Evolutionary conservation across 2,113 vertebrate genomes (phyloP).

Genomic region (Dicerorhinus sumatrensis): DNA sequence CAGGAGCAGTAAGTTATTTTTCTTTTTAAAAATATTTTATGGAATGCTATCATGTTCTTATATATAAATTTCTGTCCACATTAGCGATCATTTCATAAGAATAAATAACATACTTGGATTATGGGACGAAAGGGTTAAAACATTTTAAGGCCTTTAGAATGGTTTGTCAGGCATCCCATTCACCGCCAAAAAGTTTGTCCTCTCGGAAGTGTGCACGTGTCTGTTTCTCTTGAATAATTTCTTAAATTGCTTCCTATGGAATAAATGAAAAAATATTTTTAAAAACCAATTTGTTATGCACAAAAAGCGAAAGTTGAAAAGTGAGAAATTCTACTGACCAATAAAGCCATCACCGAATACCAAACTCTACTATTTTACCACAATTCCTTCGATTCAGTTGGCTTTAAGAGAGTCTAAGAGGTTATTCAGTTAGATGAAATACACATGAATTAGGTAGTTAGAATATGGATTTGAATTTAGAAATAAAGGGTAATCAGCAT

Average conservation of each 20-base stretch:
- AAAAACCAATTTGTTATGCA: not conserved
- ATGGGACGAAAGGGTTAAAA: not conserved
- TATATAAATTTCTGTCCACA: not conserved
- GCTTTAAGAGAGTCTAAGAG: not conserved
- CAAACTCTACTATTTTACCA: not conserved
- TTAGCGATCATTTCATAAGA: not conserved
- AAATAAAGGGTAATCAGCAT: no score
- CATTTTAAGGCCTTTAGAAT: not conserved
- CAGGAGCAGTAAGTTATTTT: not conserved
- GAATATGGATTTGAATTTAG: not conserved
- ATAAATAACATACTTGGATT: no score
- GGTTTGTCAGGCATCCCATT: not conserved
- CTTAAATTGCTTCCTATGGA: not conserved
- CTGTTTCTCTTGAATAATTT: not conserved
- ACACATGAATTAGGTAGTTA: not conserved
- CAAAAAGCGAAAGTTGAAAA: not conserved
- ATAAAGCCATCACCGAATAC: rapidly evolving
- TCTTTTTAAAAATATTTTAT: not conserved
- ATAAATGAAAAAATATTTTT: not conserved
- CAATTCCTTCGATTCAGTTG: rapidly evolving
- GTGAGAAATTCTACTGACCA: not conserved
- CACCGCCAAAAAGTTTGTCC: not conserved
- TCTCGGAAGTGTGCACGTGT: not conserved
- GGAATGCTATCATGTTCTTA: not conserved
- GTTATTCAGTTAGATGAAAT: not conserved